Conservation (phyloP, 2,797 vertebrate species). For the Mallotus villosus region DNA sequence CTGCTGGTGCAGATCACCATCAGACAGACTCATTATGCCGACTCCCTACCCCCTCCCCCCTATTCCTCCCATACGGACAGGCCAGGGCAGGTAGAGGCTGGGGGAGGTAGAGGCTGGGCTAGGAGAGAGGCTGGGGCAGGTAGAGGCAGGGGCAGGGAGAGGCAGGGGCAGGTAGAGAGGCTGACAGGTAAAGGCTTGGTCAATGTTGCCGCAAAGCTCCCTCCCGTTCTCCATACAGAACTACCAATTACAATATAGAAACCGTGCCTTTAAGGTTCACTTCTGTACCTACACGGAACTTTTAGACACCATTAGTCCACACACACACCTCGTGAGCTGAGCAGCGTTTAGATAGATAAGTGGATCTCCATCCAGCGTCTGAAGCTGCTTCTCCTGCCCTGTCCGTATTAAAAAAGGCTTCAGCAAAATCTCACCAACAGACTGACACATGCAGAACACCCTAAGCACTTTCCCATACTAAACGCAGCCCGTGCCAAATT, state of each 20-base stretch:
- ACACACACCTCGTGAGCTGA: not conserved
- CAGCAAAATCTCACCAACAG: not conserved
- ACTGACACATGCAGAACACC: conserved; percentile 18
- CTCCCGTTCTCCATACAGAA: too few species aligned
- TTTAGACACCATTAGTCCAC: too few species aligned
- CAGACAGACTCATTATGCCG: conserved; percentile 65
- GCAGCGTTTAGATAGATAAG: not conserved
- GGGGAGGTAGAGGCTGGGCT: too few species aligned
- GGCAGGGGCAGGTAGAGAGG: not conserved
- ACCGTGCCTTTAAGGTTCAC: too few species aligned
- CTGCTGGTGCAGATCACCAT: conserved; percentile 52
- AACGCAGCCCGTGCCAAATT: conserved; percentile 39
- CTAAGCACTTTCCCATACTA: conserved; percentile 53
- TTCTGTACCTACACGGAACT: too few species aligned
- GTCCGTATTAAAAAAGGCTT: not conserved
- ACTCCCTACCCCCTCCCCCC: conserved; percentile 41
- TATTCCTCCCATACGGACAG: conserved; percentile 56
- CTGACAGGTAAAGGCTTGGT: too few species aligned
- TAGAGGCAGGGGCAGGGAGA: not conserved
- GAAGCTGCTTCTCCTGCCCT: not conserved
- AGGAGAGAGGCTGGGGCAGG: too few species aligned
- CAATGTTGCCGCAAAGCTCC: too few species aligned
- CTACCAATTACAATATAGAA: too few species aligned
- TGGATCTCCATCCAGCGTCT: not conserved
- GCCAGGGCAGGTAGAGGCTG: conserved; percentile 48